Evolutionary conservation across 1,140 invertebrate genomes (phyloP).

Genomic region (Bombus breviceps): DNA sequence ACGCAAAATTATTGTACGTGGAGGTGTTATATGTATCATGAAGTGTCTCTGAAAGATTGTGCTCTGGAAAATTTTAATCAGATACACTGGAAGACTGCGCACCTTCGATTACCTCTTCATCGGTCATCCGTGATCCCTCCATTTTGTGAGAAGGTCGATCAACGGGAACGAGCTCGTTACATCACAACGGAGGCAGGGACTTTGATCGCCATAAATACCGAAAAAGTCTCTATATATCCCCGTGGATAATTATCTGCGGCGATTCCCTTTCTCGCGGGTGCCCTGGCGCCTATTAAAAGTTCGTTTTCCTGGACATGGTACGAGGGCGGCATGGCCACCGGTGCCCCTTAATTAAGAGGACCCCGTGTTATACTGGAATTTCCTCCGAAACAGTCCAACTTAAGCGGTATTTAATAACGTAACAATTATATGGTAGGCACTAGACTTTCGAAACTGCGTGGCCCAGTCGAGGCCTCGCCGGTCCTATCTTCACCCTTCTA

Average conservation of each 20-base stretch:
- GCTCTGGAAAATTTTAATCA: neutral
- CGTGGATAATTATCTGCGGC: conserved; percentile 60
- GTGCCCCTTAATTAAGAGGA: conserved; percentile 74
- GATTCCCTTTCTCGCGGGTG: conserved; percentile 59
- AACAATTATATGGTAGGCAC: conserved; percentile 82
- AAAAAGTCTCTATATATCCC: conserved; percentile 53
- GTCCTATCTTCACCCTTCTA: conserved; percentile 43
- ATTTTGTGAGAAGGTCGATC: conserved; percentile 12
- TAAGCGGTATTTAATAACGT: conserved; percentile 82
- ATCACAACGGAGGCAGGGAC: conserved; percentile 42
- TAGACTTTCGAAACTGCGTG: conserved; percentile 70
- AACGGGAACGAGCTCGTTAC: conserved; percentile 35
- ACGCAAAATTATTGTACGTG: no score
- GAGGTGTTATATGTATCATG: no score
- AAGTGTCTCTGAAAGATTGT: neutral
- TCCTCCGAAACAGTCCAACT: conserved; percentile 64
- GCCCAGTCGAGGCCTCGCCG: conserved; percentile 35
- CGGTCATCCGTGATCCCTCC: neutral
- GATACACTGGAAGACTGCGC: neutral
- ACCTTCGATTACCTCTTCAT: neutral
- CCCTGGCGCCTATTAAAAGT: conserved; percentile 67
- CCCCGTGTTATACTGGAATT: conserved; percentile 66
- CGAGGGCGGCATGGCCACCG: conserved; percentile 55
- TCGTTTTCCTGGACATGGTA: conserved; percentile 67
- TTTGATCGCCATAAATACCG: conserved; percentile 60